Base-by-base conservation (phyloP, 2,113 vertebrate species). In the Pimephales promelas region DNA sequence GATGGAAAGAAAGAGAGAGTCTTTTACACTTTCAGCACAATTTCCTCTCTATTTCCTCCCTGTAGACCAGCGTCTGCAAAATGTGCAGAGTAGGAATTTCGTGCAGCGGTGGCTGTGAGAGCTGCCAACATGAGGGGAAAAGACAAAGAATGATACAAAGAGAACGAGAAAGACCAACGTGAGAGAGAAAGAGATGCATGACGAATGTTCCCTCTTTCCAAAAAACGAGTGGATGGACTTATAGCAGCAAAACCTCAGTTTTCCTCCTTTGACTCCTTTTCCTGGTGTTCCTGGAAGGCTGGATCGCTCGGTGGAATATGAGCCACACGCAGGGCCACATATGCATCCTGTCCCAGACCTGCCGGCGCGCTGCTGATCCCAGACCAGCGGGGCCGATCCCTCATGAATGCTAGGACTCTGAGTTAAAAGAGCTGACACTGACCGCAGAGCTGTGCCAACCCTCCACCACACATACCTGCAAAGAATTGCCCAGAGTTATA, bases 1-100 rank as follows among this genome's bases (percentile, higher is more conserved):
- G 57, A 36, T 45, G 31, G 62, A 76, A n/a, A 64, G 31, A 75
- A 43, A 70, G 36, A 52, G 54, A 49, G 74, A 78, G 56, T 90
- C 88, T 92, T 94, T 94, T 87, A 93, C 93, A 94, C 92, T 94
- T 93, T 94, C 92, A 92, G 94, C 93, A 92, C 91, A 92, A 94
- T 94, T 95, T 95, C 94, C 94, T 94, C 90, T 92, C 91, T 92
- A 92, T 94, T 95, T 95, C 93, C 94, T 95, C 93, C 94, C 93
- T 83, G 86, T 92, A 94, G 94, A 92, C 92, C 90, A 89, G 91
- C 83, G 93, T 95, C 94, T 95, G 89, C 90, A 93, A 91, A 95
- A 95, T 94, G 92, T 95, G 94, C 93, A 91, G 93, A 92, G 92
- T 94, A 75, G 90, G 93, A 92, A 92, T 94, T 95, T 92, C 92